A percentile compares a stretch with the other conserved stretches of the same genome.
These are phyloP conservation scores for Regulus satrapa DNA, from an alignment of 2,113 vertebrate genomes.

Conservation along the genomic window DNA sequence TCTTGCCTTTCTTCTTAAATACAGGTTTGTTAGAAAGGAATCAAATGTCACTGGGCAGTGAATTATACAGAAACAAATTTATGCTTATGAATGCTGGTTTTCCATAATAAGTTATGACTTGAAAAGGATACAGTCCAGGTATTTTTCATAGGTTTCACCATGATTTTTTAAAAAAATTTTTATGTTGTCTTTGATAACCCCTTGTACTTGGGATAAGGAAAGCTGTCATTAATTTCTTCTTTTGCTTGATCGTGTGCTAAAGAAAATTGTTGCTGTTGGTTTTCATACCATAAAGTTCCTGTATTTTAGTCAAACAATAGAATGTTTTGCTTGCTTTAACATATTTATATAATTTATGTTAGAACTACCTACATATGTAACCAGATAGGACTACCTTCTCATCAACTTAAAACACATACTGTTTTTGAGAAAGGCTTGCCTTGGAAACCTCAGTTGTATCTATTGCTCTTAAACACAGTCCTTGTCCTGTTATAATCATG, in stretches of 20 bases:
- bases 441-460: background rate
- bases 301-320: background rate
- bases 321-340: background rate
- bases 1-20: conserved; percentile 65
- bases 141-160: background rate
- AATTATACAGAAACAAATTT: conserved; percentile 57
- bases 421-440: background rate
- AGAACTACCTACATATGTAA: background rate
- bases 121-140: conserved; percentile 25
- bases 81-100: conserved; percentile 48
- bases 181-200: background rate
- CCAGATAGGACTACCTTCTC: background rate
- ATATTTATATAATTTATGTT: background rate
- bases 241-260: background rate
- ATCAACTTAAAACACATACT: background rate
- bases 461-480: background rate
- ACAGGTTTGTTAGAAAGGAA: conserved; percentile 57
- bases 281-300: background rate
- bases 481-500: background rate
- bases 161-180: background rate
- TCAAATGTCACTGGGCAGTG: conserved; percentile 63
- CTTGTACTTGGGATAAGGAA: background rate
- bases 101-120: conserved; percentile 20
- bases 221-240: background rate
- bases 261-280: background rate